Evolutionary conservation across 1,140 invertebrate species (phyloP).

Genomic region (Drosophila trapezifrons): DNA sequence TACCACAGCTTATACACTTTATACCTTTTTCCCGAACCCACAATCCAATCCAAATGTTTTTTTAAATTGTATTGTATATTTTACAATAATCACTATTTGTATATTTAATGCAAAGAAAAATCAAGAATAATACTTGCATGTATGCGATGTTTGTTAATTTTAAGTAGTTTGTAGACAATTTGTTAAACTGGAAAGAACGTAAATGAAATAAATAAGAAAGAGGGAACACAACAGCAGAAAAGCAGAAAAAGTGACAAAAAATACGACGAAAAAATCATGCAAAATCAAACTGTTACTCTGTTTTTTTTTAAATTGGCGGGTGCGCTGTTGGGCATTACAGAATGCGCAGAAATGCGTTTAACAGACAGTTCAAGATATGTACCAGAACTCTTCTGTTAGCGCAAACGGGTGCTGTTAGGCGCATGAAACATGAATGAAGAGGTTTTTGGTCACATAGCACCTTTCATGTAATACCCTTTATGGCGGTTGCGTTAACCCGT

Average conservation of each 20-base stretch:
- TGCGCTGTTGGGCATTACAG: background rate
- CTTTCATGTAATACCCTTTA: background rate
- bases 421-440: background rate
- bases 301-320: slow-evolving; percentile 17
- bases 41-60: slow-evolving; percentile 45
- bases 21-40: slow-evolving; percentile 14
- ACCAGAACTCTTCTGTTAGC: background rate
- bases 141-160: slow-evolving; percentile 76
- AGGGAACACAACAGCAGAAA: slow-evolving; percentile 58
- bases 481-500: no score
- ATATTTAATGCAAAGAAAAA: slow-evolving; percentile 61
- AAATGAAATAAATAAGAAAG: slow-evolving; percentile 61
- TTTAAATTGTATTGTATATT: slow-evolving; percentile 61
- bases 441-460: background rate
- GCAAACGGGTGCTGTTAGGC: slow-evolving; percentile 1
- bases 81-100: slow-evolving; percentile 56
- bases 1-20: slow-evolving; percentile 30
- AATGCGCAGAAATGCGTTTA: background rate
- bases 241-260: slow-evolving; percentile 13
- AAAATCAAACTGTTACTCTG: background rate
- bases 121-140: slow-evolving; percentile 34
- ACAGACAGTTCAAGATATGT: background rate
- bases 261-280: slow-evolving; percentile 22
- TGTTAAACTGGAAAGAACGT: slow-evolving; percentile 62
- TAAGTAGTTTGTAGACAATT: slow-evolving; percentile 78